Evolutionary conservation across 2,113 vertebrate genomes (phyloP).

Genomic region (Rhodinocichla rosea): DNA sequence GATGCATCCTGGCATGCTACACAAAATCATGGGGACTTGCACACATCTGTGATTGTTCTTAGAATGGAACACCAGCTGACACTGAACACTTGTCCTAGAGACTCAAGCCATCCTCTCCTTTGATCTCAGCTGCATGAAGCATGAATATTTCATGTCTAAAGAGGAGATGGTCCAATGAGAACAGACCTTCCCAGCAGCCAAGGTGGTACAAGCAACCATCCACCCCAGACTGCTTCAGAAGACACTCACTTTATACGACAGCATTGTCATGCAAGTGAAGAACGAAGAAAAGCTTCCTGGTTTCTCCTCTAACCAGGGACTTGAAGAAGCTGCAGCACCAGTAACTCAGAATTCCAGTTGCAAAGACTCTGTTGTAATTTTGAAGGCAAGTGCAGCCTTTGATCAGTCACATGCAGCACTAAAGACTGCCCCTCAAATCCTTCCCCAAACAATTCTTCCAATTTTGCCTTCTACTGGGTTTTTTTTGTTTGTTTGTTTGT

Average conservation of each 20-base stretch:
- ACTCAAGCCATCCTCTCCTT: neutral
- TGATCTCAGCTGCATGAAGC: neutral
- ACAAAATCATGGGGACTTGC: neutral
- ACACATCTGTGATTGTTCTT: neutral
- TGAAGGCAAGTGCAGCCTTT: neutral
- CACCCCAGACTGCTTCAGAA: neutral
- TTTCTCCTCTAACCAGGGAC: neutral
- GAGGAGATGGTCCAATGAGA: neutral
- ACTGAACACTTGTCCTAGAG: neutral
- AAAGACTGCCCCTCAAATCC: neutral
- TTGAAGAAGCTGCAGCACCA: neutral
- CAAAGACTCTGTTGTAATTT: neutral
- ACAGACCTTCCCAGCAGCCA: neutral
- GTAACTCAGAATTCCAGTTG: neutral
- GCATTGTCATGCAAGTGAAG: neutral
- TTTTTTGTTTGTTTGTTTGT: neutral
- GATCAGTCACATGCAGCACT: neutral
- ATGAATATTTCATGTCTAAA: neutral
- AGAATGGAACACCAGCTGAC: neutral
- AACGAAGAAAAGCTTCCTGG: neutral
- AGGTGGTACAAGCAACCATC: neutral
- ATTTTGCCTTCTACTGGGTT: neutral
- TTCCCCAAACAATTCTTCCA: neutral
- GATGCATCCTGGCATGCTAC: neutral
- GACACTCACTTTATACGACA: neutral